Percentiles rank a stretch among this genome's conserved stretches.
Evolutionary conservation across 1,140 invertebrate genomes (phyloP).

Genomic region (Euglossa dilemma): DNA sequence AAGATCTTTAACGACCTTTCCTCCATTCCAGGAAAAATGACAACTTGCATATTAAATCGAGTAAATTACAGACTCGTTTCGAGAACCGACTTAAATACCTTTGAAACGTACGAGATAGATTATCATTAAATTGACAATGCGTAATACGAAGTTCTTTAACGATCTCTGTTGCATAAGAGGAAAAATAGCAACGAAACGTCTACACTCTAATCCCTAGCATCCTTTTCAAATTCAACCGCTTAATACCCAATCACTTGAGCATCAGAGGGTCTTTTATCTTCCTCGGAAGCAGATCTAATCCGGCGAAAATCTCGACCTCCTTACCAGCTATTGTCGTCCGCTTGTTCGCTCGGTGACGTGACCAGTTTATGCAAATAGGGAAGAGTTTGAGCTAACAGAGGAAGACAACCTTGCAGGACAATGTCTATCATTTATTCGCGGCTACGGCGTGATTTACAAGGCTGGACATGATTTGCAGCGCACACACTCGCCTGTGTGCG

Average conservation of each 20-base stretch:
- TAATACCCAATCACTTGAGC: neutral
- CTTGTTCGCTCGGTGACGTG: conserved; percentile 53
- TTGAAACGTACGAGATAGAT: too few relatives aligned
- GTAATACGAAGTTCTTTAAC: too few relatives aligned
- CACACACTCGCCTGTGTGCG: conserved; percentile 38
- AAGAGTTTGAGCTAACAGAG: conserved; percentile 30
- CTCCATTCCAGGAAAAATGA: too few relatives aligned
- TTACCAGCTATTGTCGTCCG: conserved; percentile 14
- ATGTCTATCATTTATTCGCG: conserved; percentile 73
- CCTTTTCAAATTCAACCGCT: too few relatives aligned
- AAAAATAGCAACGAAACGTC: too few relatives aligned
- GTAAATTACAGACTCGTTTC: too few relatives aligned
- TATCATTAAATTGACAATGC: too few relatives aligned
- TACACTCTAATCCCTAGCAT: too few relatives aligned
- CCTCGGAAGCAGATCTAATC: neutral
- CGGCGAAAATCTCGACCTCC: neutral
- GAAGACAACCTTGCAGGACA: conserved; percentile 41
- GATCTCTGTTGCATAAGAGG: too few relatives aligned
- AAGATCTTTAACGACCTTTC: too few relatives aligned
- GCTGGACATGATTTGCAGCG: conserved; percentile 68
- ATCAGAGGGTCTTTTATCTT: neutral
- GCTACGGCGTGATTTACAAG: conserved; percentile 61
- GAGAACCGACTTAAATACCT: too few relatives aligned
- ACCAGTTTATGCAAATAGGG: conserved; percentile 69
- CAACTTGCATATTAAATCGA: too few relatives aligned